Conservation (phyloP, 1,140 invertebrate genomes). For the Octopus sinensis region DNA sequence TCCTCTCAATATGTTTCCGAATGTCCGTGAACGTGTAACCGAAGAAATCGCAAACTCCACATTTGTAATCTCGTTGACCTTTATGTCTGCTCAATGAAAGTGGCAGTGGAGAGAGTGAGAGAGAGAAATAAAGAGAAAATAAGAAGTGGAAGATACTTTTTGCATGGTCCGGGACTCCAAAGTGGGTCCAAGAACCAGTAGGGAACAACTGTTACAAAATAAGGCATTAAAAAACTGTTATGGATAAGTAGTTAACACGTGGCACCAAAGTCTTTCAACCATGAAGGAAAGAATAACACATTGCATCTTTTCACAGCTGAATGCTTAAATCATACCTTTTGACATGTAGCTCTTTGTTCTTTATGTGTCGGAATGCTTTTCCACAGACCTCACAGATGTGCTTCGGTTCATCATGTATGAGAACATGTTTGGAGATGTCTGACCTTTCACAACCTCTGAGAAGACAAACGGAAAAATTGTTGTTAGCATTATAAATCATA, state of each 20-base stretch:
- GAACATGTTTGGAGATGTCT: conserved; percentile 56
- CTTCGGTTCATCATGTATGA: conserved; percentile 58
- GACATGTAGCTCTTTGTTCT: conserved; percentile 59
- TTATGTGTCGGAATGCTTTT: conserved; percentile 57
- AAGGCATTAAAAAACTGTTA: too few relatives aligned
- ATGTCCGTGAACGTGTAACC: conserved; percentile 60
- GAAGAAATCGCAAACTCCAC: conserved; percentile 59
- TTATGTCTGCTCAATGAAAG: conserved; percentile 41
- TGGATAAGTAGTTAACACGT: too few relatives aligned
- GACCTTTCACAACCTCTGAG: conserved; percentile 58
- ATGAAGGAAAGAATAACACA: too few relatives aligned
- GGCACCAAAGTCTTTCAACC: too few relatives aligned
- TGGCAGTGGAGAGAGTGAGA: neutral
- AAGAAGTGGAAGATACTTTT: neutral
- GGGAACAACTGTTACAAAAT: too few relatives aligned
- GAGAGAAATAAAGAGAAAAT: neutral
- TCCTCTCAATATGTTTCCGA: conserved; percentile 58
- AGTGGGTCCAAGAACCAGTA: too few relatives aligned
- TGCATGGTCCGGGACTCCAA: too few relatives aligned
- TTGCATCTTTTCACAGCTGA: too few relatives aligned
- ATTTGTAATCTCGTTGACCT: conserved; percentile 54
- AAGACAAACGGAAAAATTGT: conserved; percentile 15
- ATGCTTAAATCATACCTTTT: conserved; percentile 47
- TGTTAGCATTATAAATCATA: neutral
- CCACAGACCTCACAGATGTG: conserved; percentile 56